Evolutionary conservation across 2,113 vertebrate genomes (phyloP), one percentile per base, ranked within the genome.

Genomic region (Acrocephalus arundinaceus): DNA sequence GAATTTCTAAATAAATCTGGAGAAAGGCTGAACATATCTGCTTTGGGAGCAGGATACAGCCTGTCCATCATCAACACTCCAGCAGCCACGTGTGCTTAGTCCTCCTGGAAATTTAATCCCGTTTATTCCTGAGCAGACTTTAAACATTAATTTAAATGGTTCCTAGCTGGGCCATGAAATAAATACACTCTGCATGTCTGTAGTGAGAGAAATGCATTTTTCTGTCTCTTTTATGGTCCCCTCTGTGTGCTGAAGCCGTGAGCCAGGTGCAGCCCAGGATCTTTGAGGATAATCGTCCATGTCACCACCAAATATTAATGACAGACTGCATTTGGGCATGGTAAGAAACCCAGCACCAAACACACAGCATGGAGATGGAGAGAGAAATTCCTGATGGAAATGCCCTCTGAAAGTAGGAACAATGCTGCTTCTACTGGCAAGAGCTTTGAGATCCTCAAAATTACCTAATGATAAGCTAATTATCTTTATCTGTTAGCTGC

Each of bases 1-100:
- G 80, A 58, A 76, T 15, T 41, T n/a, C 48, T 77, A 49, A 81
- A 79, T 45, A 84, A 35, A 54, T 41, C 39, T 55, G n/a, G 18
- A 12, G 52, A 62, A 72, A 87, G 54, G 49, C 31, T 72, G 73
- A 76, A 66, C 15, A 21, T 2, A 35, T 28, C n/a, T 62, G 35
- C 31, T 18, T 15, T 23, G 33, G 49, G 57, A 74, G 61, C 41
- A 28, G 51, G 46, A 49, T 21, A 20, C 61, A 49, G 70, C 13
- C 2, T 22, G 51, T 12, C 80, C 67, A 51, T 31, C 61, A 65
- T 3, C 52, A n/a, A 3, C 0, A 0, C 25, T 27, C 15, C 52
- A 58, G 48, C 59, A 46, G 63, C 65, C 57, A 21, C 20, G 1
- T 3, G 4, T 12, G 35, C 68, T 79, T 11, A 2, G 7, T 35